Evolutionary conservation across 1,140 invertebrate genomes (phyloP).

Genomic region (Atta colombica): DNA sequence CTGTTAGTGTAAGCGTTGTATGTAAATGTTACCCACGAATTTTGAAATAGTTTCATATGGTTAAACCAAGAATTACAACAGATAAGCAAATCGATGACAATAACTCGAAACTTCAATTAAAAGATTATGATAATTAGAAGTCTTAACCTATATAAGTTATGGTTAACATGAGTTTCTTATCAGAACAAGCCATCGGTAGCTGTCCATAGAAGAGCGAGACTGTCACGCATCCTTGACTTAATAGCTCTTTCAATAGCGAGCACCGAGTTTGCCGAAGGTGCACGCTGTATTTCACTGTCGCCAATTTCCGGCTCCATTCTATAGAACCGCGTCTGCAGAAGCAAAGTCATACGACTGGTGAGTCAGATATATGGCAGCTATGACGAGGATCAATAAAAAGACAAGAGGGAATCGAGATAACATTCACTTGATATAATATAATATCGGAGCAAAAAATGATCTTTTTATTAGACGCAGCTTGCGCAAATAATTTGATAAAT

Average conservation of each 20-base stretch:
- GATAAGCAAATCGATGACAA: slow-evolving; percentile 3
- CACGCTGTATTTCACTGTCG: slow-evolving; percentile 59
- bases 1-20: background rate
- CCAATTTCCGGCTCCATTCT: slow-evolving; percentile 56
- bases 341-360: slow-evolving; percentile 33
- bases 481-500: slow-evolving; percentile 47
- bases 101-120: slow-evolving; percentile 27
- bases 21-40: background rate
- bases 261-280: slow-evolving; percentile 51
- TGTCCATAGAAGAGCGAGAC: slow-evolving; percentile 31
- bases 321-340: slow-evolving; percentile 13
- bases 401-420: slow-evolving; percentile 40
- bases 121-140: background rate
- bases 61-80: slow-evolving; percentile 8
- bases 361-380: slow-evolving; percentile 38
- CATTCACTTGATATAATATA: slow-evolving; percentile 36
- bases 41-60: background rate
- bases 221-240: slow-evolving; percentile 55
- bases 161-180: slow-evolving; percentile 1
- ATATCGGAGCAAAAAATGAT: slow-evolving; percentile 33
- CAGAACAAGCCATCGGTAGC: background rate
- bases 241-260: slow-evolving; percentile 59
- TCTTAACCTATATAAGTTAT: slow-evolving; percentile 1
- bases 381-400: slow-evolving; percentile 55
- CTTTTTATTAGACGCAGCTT: slow-evolving; percentile 36